Evolutionary conservation across 2,797 vertebrate genomes (phyloP).

Genomic region (Lophius americanus): DNA sequence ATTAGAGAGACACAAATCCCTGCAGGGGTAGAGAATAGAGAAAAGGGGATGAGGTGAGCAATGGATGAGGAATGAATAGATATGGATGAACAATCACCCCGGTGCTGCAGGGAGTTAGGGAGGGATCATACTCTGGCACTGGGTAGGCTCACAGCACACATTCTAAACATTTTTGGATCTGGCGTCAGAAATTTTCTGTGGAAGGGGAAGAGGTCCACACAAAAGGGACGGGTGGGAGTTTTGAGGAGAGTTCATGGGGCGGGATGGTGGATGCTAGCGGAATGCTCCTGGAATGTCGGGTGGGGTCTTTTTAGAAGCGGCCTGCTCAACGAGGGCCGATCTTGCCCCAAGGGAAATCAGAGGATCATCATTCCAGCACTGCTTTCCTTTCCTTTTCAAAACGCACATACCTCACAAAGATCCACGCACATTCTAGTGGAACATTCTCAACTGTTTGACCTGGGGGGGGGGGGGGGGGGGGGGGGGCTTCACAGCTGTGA

Average conservation of each 20-base stretch:
- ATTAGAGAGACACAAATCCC: slow-evolving; percentile 72
- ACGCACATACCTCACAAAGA: slow-evolving; percentile 21
- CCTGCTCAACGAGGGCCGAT: slow-evolving; percentile 68
- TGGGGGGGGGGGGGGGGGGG: no score
- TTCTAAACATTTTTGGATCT: slow-evolving; percentile 67
- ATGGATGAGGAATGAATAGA: slow-evolving; percentile 57
- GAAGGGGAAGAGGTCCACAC: slow-evolving; percentile 29
- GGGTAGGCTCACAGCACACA: slow-evolving; percentile 62
- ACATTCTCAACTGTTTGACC: slow-evolving; percentile 39
- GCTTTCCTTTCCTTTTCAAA: slow-evolving; percentile 63
- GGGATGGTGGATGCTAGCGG: slow-evolving; percentile 61
- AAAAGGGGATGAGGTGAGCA: slow-evolving; percentile 50
- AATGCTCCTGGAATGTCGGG: slow-evolving; percentile 74
- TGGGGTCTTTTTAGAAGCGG: slow-evolving; percentile 50
- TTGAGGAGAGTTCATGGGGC: slow-evolving; percentile 50
- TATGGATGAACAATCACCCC: slow-evolving; percentile 69
- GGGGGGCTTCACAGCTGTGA: slow-evolving; percentile 32
- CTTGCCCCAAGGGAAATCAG: slow-evolving; percentile 73
- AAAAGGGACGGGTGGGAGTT: slow-evolving; percentile 15
- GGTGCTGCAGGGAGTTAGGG: slow-evolving; percentile 37
- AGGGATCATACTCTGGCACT: slow-evolving; percentile 42
- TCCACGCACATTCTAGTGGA: slow-evolving; percentile 48
- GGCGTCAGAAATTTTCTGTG: slow-evolving; percentile 45
- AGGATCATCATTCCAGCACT: slow-evolving; percentile 72
- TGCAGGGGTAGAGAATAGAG: slow-evolving; percentile 46